Conservation (phyloP, 1,140 invertebrate genomes). For the Bilobella aurantiaca region DNA sequence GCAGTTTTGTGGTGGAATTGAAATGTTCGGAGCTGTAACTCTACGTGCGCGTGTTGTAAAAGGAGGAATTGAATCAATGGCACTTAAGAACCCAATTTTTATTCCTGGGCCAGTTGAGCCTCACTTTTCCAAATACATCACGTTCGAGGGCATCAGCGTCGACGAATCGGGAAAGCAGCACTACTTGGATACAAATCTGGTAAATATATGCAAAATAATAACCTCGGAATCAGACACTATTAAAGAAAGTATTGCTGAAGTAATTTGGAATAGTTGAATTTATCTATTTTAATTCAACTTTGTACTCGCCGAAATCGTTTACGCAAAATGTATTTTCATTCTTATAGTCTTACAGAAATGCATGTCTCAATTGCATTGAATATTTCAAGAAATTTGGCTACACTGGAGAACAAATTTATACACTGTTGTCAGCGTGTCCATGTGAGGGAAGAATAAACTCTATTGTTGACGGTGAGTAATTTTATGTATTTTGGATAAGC, state of each 20-base stretch:
- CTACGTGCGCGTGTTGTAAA: conserved; percentile 18
- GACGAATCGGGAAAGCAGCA: conserved; percentile 18
- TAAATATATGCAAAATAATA: no score
- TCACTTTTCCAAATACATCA: conserved; percentile 16
- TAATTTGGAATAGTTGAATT: no score
- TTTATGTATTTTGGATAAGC: no score
- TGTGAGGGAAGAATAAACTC: conserved; percentile 23
- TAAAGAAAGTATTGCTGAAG: no score
- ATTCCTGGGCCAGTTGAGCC: conserved; percentile 29
- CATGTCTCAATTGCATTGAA: conserved; percentile 18
- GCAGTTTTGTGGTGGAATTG: conserved; percentile 28
- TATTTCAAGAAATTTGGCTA: conserved; percentile 30
- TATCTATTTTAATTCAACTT: no score
- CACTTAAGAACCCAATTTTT: conserved; percentile 25
- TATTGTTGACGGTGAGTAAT: conserved; percentile 17
- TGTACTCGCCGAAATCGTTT: no score
- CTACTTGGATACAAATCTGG: conserved; percentile 14
- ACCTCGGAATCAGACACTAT: no score
- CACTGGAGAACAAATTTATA: conserved; percentile 23
- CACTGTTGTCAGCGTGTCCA: conserved; percentile 14
- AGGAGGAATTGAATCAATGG: conserved; percentile 6
- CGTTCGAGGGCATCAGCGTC: conserved; percentile 27
- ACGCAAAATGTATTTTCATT: background rate
- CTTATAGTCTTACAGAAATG: conserved; percentile 15
- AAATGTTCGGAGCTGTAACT: conserved; percentile 27